These are phyloP conservation scores for Gonatopus flavifemur DNA, from an alignment of 1,140 invertebrate species.

Conservation along the genomic window DNA sequence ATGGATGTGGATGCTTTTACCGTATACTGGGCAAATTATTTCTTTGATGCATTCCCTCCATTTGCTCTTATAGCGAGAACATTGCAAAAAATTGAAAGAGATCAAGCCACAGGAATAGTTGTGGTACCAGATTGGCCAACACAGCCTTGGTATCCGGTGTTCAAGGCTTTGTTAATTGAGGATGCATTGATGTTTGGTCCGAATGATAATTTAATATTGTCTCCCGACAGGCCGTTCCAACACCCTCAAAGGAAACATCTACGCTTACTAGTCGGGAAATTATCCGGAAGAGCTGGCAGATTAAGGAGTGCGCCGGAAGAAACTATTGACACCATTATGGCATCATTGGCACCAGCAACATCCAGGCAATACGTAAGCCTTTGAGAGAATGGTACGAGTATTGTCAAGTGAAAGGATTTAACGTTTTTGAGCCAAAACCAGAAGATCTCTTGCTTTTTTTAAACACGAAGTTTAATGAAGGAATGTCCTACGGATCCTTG, in stretches of 20 bases:
- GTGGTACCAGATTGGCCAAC: background rate
- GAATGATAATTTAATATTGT: background rate
- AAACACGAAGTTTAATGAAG: constrained; percentile 16
- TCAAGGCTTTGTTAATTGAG: background rate
- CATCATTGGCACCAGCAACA: constrained; percentile 10
- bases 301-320: background rate
- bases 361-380: constrained; percentile 8
- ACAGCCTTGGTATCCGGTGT: background rate
- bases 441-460: constrained; percentile 14
- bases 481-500: constrained; percentile 24
- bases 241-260: constrained; percentile 1
- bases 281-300: constrained; percentile 7
- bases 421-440: background rate
- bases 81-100: background rate
- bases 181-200: background rate
- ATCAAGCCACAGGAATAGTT: background rate
- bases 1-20: background rate
- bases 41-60: background rate
- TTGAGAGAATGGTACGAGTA: constrained; percentile 1
- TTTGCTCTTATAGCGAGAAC: background rate
- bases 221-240: background rate
- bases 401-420: constrained; percentile 2
- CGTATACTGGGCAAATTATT: background rate
- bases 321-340: constrained; percentile 4
- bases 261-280: constrained; percentile 9